phyloP scores from a whole-genome alignment of 2,113 vertebrate species.

The Charadrius vociferus region DNA sequence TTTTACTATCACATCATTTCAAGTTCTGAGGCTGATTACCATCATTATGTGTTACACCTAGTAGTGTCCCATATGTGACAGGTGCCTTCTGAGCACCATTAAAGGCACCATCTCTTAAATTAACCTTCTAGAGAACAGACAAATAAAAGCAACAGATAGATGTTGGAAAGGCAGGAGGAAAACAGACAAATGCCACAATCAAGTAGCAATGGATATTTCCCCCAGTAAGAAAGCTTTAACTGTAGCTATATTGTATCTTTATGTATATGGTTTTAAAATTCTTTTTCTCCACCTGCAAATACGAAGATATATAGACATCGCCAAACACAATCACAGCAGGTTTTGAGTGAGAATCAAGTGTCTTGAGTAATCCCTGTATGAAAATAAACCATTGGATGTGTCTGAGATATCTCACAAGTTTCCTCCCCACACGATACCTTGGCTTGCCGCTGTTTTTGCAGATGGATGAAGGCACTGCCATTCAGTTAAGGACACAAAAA shows the following conservation, averaged over 20 bases:
- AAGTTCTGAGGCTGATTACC: neutral
- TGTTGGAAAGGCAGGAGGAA: neutral
- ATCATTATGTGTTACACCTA: neutral
- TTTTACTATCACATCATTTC: slow-evolving; percentile 7
- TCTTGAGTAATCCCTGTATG: neutral
- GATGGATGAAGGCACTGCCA: neutral
- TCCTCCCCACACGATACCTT: neutral
- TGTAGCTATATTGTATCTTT: neutral
- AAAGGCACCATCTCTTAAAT: neutral
- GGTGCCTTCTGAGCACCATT: neutral
- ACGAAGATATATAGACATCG: neutral
- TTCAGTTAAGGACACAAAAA: neutral
- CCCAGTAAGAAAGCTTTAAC: neutral
- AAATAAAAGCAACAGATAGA: neutral
- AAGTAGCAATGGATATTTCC: neutral
- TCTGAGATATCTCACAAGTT: neutral
- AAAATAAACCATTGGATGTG: neutral
- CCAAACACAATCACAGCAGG: neutral
- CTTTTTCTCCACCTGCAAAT: neutral
- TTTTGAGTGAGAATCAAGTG: neutral
- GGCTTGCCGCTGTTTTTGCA: neutral
- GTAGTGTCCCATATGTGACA: neutral
- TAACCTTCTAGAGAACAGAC: neutral
- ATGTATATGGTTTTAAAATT: neutral
- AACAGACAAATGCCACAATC: neutral